Evolutionary conservation across 2,113 vertebrate genomes (phyloP), one percentile per base, ranked within the genome.

Genomic region (Emydocephalus ijimae): DNA sequence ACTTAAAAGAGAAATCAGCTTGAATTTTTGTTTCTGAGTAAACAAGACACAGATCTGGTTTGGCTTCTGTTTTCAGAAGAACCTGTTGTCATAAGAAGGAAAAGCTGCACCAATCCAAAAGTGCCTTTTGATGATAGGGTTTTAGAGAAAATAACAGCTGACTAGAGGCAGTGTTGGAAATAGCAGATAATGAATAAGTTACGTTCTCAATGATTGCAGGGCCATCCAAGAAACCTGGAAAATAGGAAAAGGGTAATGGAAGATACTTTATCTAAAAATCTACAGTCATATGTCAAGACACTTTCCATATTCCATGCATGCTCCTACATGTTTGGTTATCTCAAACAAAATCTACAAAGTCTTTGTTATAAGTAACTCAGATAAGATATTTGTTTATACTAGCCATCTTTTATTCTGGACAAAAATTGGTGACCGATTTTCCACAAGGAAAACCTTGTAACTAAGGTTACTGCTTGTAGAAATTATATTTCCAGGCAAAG

Each of bases 1-100:
- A 99, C 99, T 94, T 99, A 98, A 98, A 98, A 98, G 96, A 85
- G 61, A 54, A 90, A 26, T 23, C 21, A 24, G 34, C 29, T n/a
- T 88, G 9, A 0, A 0, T 85, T 24, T 89, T 91, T 95, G 39
- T 39, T 90, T 74, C 52, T 81, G 15, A 34, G 64, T 10, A 52
- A 29, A 21, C 89, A 45, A 85, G 90, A 85, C 89, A 91, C 85
- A 94, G 69, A 12, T 74, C n/a, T 88, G 26, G 85, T 56, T 89
- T 92, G 64, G 29, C 1, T 57, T 23, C 3, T 87, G 91, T 90
- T 96, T 95, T 94, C 1, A 0, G n/a, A 85, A 95, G 69, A 48
- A 56, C 39, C 85, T 93, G 92, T 89, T 89, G 91, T 45, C 50
- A 34, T 54, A 91, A 85, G n/a, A 50, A 85, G 55, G 54, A 93